phyloP scores from a whole-genome alignment of 2,888 invertebrate genomes.

The Odontomyia ornata region DNA sequence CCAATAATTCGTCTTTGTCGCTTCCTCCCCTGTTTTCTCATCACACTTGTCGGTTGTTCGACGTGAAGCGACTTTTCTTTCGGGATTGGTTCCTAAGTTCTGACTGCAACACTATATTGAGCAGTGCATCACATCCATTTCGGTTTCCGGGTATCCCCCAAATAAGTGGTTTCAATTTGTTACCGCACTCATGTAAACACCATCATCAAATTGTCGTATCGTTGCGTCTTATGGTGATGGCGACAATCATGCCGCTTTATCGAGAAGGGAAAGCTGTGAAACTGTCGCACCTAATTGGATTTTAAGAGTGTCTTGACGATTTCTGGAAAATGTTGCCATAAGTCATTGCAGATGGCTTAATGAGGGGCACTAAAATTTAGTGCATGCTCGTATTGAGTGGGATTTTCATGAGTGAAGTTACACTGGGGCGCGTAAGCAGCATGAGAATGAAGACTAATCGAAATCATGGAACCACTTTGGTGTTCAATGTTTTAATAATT shows the following conservation, averaged over 20 bases:
- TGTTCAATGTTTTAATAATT: too few species aligned
- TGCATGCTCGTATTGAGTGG: not conserved
- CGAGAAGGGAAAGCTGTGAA: conserved; percentile 35
- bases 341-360: conserved; percentile 26
- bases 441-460: not conserved
- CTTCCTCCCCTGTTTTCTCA: not conserved
- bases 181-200: conserved; percentile 39
- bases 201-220: conserved; percentile 14
- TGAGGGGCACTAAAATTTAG: conserved; percentile 9
- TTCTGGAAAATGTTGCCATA: conserved; percentile 7
- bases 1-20: not conserved
- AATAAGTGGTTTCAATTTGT: conserved; percentile 48
- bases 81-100: conserved; percentile 2
- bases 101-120: conserved; percentile 2
- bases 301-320: conserved; percentile 12
- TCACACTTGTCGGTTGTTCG: too few species aligned
- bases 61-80: not conserved
- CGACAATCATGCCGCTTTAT: conserved; percentile 35
- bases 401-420: not conserved
- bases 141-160: conserved; percentile 17
- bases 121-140: conserved; percentile 23
- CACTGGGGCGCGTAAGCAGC: not conserved
- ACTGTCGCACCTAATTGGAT: not conserved
- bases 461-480: too few species aligned
- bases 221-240: conserved; percentile 30